A percentile compares a stretch with the other conserved stretches of the same genome.
These are phyloP conservation scores for Drosophila busckii DNA, from an alignment of 1,140 invertebrate species.

Conservation along the genomic window DNA sequence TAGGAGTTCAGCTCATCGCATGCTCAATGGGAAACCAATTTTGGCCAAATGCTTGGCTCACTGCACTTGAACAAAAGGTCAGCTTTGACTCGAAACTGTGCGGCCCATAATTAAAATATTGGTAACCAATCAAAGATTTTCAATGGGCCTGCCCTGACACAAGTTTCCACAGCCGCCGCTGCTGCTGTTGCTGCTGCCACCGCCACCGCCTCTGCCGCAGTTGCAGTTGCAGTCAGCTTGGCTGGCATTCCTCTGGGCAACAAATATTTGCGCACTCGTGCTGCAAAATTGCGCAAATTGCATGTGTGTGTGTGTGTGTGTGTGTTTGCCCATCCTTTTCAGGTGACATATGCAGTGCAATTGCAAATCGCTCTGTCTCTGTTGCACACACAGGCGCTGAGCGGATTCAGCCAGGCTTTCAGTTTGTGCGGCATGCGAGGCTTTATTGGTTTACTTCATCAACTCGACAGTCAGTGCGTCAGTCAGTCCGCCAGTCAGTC, in stretches of 20 bases:
- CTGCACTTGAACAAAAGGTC: constrained; percentile 33
- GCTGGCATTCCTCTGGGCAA: constrained; percentile 1
- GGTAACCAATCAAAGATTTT: constrained; percentile 65
- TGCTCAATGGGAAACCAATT: constrained; percentile 41
- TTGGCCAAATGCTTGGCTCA: not conserved
- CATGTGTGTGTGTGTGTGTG: constrained; percentile 16
- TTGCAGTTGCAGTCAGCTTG: not conserved
- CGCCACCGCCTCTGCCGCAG: not conserved
- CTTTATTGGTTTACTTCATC: constrained; percentile 74
- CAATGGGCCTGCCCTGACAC: too few species aligned
- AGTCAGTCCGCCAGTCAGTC: not conserved
- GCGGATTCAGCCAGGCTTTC: constrained; percentile 57
- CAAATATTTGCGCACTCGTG: constrained; percentile 62
- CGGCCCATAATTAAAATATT: constrained; percentile 69
- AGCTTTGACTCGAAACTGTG: constrained; percentile 31
- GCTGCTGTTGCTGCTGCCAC: not conserved
- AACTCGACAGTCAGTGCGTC: constrained; percentile 49
- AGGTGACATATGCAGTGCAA: constrained; percentile 56
- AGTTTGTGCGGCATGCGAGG: constrained; percentile 52
- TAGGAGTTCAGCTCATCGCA: not conserved
- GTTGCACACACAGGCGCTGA: not conserved
- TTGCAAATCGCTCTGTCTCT: constrained; percentile 9
- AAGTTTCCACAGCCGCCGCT: too few species aligned
- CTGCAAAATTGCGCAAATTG: constrained; percentile 71
- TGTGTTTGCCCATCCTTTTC: constrained; percentile 34